Conservation (phyloP, 2,797 vertebrate genomes). For the Manis javanica region DNA sequence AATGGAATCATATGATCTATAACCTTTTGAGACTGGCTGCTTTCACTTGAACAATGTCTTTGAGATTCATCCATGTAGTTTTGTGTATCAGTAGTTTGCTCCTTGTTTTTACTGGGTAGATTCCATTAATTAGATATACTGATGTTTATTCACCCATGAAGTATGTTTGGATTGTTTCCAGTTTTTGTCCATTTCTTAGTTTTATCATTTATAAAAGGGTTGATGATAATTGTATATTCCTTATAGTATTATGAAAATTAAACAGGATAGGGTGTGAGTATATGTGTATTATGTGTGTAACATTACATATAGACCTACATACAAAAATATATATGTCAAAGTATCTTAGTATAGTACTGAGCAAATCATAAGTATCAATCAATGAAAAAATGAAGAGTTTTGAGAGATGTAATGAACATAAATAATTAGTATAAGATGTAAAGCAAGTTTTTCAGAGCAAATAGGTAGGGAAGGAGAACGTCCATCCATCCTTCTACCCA, state of each 20-base stretch:
- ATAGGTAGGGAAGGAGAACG: not conserved
- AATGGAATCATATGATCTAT: not conserved
- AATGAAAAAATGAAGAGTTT: conserved; percentile 3
- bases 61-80: not conserved
- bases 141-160: not conserved
- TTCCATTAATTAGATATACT: not conserved
- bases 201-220: not conserved
- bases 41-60: not conserved
- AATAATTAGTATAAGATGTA: conserved; percentile 11
- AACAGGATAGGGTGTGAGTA: not conserved
- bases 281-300: not conserved
- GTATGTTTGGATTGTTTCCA: not conserved
- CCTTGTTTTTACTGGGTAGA: not conserved
- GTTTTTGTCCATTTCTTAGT: not conserved
- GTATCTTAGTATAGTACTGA: not conserved
- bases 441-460: conserved; percentile 8
- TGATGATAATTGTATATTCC: not conserved
- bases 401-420: not conserved
- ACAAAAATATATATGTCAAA: not conserved
- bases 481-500: not conserved
- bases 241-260: not conserved
- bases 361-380: not conserved
- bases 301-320: no score
- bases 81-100: not conserved
- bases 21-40: not conserved